Evolutionary conservation across 2,888 invertebrate species (phyloP), one percentile per base, ranked within the genome.

Genomic region (Tachina grossa): DNA sequence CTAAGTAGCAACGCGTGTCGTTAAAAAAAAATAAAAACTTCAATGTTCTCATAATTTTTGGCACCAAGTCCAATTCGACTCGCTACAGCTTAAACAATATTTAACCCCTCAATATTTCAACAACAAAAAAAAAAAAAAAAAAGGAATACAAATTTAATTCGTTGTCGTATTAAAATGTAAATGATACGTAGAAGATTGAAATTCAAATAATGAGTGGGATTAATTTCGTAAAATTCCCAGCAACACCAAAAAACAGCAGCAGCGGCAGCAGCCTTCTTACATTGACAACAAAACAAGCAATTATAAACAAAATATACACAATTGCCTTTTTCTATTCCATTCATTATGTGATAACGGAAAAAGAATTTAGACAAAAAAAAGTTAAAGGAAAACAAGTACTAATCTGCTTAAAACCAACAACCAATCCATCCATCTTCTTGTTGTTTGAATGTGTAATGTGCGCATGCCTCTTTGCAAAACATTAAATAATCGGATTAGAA

Each of bases 401-500:
- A 91, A 91, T 88, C 88, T 87, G 87, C 84, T 87, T 87, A 85
- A 85, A 85, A 80, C 79, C 79, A 83, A 82, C 85, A 85, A 75
- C 57, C 85, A 85, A 82, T 77, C 85, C 68, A 80, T 83, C 79
- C 75, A 78, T 41, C 77, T 75, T 77, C 53, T 51, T 79, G 47
- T 77, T 83, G 63, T 49, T 63, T 69, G 45, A 63, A 71, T 41
- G 57, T 71, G 49, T 19, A 69, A 22, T 66, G 79, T 85, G 85
- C 83, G 82, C 86, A 84, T 84, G 87, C 87, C 87, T 84, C 82
- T 88, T 86, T 47, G 68, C 61, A 78, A 85, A 88, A 89, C 88
- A 88, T 87, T 77, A 65, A 85, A 87, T 88, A 89, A 89, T 90
- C 91, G 88, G 91, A 91, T 91, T 91, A 91, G 89, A 89, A 89